Percentiles rank a stretch among this genome's conserved stretches.
Evolutionary conservation across 2,113 vertebrate genomes (phyloP).

Genomic region (Muntiacus reevesi): DNA sequence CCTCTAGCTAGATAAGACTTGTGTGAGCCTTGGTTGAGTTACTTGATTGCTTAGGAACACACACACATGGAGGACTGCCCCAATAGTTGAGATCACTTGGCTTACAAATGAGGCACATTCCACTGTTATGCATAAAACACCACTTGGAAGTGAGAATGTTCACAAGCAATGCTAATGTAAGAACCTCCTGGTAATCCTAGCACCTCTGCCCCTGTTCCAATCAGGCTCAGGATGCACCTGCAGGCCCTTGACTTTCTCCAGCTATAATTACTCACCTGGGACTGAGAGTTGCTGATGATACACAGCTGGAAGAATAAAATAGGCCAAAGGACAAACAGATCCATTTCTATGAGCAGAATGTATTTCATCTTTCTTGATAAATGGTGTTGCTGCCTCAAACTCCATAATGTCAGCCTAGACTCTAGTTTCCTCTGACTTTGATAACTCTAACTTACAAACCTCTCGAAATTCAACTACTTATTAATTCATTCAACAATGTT

Average conservation of each 20-base stretch:
- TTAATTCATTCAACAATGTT: background rate
- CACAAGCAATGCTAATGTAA: conserved; percentile 43
- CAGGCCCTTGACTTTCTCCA: conserved; percentile 58
- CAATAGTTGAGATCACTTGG: conserved; percentile 42
- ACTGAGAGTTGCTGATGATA: conserved; percentile 39
- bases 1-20: background rate
- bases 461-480: background rate
- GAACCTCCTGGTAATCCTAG: conserved; percentile 62
- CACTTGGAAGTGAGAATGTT: conserved; percentile 56
- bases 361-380: conserved; percentile 40
- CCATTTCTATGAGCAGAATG: conserved; percentile 33
- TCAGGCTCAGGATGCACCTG: conserved; percentile 66
- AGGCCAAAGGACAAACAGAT: conserved; percentile 55
- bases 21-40: background rate
- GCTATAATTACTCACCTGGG: conserved; percentile 62
- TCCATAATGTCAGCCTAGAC: background rate
- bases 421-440: background rate
- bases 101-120: conserved; percentile 40
- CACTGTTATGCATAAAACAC: conserved; percentile 43
- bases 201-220: conserved; percentile 58
- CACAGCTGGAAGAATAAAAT: conserved; percentile 67
- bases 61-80: background rate
- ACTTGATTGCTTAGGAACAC: conserved; percentile 46
- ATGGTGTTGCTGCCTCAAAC: conserved; percentile 16
- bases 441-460: background rate